phyloP scores from a whole-genome alignment of 23 tunicate species.

The Styela clava region DNA sequence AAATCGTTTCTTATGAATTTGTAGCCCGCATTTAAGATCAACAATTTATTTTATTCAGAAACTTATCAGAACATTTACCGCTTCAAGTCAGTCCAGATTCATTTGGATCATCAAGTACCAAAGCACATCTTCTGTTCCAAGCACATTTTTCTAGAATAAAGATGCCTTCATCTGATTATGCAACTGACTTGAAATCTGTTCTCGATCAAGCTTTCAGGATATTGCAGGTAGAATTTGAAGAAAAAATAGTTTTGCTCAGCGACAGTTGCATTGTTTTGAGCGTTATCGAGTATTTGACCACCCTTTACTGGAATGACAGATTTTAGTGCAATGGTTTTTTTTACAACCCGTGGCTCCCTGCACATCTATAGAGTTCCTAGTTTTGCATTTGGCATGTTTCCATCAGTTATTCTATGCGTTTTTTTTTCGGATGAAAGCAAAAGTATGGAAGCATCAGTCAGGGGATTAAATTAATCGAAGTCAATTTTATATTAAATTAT shows the following conservation, averaged over 20 bases:
- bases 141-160: slow-evolving; percentile 82
- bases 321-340: neutral
- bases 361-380: neutral
- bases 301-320: no score
- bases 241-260: no score
- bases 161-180: slow-evolving; percentile 92
- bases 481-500: no score
- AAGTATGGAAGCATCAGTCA: no score
- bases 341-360: neutral
- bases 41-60: slow-evolving; percentile 37
- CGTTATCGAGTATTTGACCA: no score
- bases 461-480: no score
- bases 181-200: slow-evolving; percentile 88
- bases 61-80: slow-evolving; percentile 50
- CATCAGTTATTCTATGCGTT: no score
- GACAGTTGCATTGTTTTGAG: no score
- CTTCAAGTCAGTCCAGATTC: slow-evolving; percentile 40
- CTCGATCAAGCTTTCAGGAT: slow-evolving; percentile 94
- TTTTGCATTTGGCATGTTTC: no score
- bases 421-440: no score
- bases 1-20: no score
- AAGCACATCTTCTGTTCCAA: slow-evolving; percentile 67
- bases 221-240: slow-evolving; percentile 55
- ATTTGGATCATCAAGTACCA: slow-evolving; percentile 74
- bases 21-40: no score